Conservation (phyloP, 2,113 vertebrate genomes). For the Nanorana parkeri region DNA sequence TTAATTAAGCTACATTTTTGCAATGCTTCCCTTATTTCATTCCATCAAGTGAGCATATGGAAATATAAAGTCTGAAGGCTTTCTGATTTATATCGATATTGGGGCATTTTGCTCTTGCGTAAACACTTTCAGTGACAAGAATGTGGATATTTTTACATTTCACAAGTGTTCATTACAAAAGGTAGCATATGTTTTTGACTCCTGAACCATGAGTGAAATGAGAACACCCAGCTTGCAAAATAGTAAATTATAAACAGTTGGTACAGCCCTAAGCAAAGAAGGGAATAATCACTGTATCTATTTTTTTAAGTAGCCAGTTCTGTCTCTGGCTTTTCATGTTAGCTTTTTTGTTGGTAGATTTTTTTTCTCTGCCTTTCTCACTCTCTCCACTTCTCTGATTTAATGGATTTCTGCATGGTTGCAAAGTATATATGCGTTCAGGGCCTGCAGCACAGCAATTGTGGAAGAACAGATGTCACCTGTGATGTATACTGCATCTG, state of each 20-base stretch:
- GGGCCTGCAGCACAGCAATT: constrained; percentile 63
- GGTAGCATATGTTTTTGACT: constrained; percentile 76
- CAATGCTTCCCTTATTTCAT: constrained; percentile 66
- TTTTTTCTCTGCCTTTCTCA: constrained; percentile 17
- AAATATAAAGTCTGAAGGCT: constrained; percentile 74
- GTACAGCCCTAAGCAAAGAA: constrained; percentile 71
- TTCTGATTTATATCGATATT: constrained; percentile 76
- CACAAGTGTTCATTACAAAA: constrained; percentile 74
- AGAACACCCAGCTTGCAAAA: constrained; percentile 74
- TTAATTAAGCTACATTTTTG: constrained; percentile 74
- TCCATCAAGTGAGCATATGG: constrained; percentile 74
- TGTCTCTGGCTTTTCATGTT: constrained; percentile 67
- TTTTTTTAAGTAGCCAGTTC: constrained; percentile 70
- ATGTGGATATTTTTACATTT: constrained; percentile 74
- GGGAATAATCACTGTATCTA: constrained; percentile 73
- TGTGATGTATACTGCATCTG: constrained; percentile 60
- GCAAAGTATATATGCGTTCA: constrained; percentile 64
- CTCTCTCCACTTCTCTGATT: constrained; percentile 67
- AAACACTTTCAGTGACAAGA: constrained; percentile 76
- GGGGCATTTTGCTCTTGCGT: constrained; percentile 73
- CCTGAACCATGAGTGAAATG: constrained; percentile 73
- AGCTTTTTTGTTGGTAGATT: constrained; percentile 44
- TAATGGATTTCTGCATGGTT: constrained; percentile 67
- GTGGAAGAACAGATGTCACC: constrained; percentile 66
- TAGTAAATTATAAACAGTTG: constrained; percentile 76